These are phyloP conservation scores for Peucedramus taeniatus DNA, from an alignment of 2,113 vertebrate species.

Conservation along the genomic window DNA sequence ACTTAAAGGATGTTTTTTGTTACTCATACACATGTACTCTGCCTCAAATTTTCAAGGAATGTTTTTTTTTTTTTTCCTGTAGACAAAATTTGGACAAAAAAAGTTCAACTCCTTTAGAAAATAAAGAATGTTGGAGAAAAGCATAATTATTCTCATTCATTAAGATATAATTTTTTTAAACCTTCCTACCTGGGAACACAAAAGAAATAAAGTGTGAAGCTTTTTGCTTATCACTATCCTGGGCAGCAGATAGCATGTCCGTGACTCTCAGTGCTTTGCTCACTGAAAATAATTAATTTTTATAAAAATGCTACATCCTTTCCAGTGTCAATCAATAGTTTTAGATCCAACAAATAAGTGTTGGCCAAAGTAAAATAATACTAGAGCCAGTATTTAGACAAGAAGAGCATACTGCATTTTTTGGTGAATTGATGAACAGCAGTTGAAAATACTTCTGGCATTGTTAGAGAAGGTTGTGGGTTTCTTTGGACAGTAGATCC, in stretches of 20 bases:
- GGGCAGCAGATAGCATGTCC: not conserved
- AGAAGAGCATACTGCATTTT: not conserved
- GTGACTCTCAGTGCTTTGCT: not conserved
- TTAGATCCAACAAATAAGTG: not conserved
- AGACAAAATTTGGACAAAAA: not conserved
- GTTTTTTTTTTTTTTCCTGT: not conserved
- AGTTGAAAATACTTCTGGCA: not conserved
- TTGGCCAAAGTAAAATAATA: not conserved
- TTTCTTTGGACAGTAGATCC: not conserved
- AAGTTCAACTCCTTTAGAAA: not conserved
- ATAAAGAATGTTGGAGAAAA: not conserved
- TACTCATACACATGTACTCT: not conserved
- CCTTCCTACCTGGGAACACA: not conserved
- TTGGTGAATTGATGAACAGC: not conserved
- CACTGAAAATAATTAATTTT: not conserved
- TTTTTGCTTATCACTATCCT: not conserved
- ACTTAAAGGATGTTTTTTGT: not conserved
- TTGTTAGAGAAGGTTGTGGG: not conserved
- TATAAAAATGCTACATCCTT: not conserved
- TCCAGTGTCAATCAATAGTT: not conserved
- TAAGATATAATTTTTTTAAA: not conserved
- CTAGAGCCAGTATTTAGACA: not conserved
- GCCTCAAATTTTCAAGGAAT: not conserved
- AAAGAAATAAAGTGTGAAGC: not conserved
- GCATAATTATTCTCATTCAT: not conserved